Conservation (phyloP, 2,888 invertebrate species). For the Rhodophaea formosa region DNA sequence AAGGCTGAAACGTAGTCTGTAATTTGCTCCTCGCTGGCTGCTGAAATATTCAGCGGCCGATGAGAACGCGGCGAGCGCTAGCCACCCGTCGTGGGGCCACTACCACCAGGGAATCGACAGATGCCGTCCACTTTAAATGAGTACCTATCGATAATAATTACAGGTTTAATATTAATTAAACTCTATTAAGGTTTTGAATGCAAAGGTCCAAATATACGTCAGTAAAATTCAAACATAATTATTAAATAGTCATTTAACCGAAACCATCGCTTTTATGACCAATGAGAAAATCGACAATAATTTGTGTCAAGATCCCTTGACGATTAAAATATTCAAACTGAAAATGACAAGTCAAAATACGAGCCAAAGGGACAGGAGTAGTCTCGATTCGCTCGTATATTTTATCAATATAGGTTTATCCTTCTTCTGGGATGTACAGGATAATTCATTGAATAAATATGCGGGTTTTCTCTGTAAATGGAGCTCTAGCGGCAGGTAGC, state of each 20-base stretch:
- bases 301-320: constrained; percentile 3
- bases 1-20: constrained; percentile 55
- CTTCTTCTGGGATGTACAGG: constrained; percentile 24
- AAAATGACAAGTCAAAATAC: constrained; percentile 9
- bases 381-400: constrained; percentile 4
- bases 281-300: constrained; percentile 3
- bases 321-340: constrained; percentile 8
- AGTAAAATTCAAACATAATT: neutral
- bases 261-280: constrained; percentile 1
- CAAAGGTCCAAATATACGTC: neutral
- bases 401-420: constrained; percentile 16
- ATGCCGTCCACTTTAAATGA: constrained; percentile 44
- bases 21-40: constrained; percentile 61
- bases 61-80: constrained; percentile 55
- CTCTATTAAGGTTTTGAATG: neutral
- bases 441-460: constrained; percentile 37
- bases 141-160: constrained; percentile 21
- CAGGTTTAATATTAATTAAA: constrained; percentile 2
- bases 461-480: constrained; percentile 31
- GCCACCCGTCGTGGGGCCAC: constrained; percentile 40
- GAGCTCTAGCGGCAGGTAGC: constrained; percentile 33
- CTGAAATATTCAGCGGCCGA: constrained; percentile 69
- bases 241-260: no score
- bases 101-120: constrained; percentile 47
- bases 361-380: neutral